Conservation (phyloP, 2,888 invertebrate species). For the Drosophila anomalipes region DNA sequence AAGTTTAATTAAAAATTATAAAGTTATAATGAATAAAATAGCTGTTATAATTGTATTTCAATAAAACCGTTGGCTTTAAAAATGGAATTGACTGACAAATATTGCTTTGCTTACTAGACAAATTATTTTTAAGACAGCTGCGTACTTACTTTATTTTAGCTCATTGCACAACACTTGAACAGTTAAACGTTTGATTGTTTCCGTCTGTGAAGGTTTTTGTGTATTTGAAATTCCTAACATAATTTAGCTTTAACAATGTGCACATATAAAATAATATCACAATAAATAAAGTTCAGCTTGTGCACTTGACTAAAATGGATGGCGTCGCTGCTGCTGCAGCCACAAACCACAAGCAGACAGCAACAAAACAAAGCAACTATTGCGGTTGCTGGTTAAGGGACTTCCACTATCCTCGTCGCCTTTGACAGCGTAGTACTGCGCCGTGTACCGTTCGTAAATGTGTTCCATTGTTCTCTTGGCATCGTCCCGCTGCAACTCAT, state of each 20-base stretch:
- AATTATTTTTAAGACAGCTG: conserved; percentile 9
- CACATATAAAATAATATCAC: conserved; percentile 72
- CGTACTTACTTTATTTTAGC: conserved; percentile 24
- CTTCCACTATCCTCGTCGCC: conserved; percentile 31
- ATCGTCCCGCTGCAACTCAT: conserved; percentile 78
- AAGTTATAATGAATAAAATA: background rate
- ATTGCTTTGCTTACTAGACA: background rate
- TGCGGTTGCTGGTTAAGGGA: background rate
- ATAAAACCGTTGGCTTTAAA: background rate
- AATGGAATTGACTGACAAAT: background rate
- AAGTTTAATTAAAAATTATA: conserved; percentile 1
- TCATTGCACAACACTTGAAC: conserved; percentile 36
- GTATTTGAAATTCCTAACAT: conserved; percentile 45
- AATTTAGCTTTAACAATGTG: conserved; percentile 35
- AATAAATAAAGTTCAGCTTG: conserved; percentile 59
- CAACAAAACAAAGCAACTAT: conserved; percentile 17
- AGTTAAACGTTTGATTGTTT: conserved; percentile 8
- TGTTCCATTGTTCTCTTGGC: conserved; percentile 82
- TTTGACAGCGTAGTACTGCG: conserved; percentile 65
- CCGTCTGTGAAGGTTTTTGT: conserved; percentile 3
- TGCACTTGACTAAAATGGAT: conserved; percentile 38
- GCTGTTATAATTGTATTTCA: background rate
- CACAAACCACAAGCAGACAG: conserved; percentile 15
- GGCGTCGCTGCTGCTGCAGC: conserved; percentile 21
- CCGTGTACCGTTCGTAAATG: conserved; percentile 79